Base-by-base conservation (phyloP, 2,113 vertebrate species). In the Paracanthobrama guichenoti region DNA sequence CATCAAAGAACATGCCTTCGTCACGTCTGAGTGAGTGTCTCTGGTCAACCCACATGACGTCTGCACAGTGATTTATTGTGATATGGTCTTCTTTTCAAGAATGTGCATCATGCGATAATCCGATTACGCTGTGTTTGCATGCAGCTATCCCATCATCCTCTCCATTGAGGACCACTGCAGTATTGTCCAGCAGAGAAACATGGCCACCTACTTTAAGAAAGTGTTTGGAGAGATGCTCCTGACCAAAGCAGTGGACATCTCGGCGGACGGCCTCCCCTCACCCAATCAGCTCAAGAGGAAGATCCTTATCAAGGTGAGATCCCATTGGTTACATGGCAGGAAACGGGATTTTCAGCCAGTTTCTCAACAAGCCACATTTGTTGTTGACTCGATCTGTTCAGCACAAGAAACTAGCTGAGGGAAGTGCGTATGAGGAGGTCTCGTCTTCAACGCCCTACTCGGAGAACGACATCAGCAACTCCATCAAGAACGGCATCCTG, bases 131-230 rank as follows among this genome's bases (percentile, higher is more conserved):
- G 42, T 77, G 64, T 85, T 35, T 73, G 55, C 46, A 98, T 50
- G 18, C 39, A 99, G 98, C 48, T 99, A 95, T 85, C 98, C 98
- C 0, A 93, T 99, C 88, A 97, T 99, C 90, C 92, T 99, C 62
- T 99, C 98, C 87, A 99, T 99, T 0, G 98, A 99, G 93, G 97
- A 99, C 90, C 98, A 99, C 92, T 99, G 98, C 88, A 99, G 98
- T 90, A 98, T 99, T 20, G 97, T 98, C 84, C 98, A 99, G 93
- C 98, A 99, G 93, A 96, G 98, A 86, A 98, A 96, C 89, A 99
- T 99, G 98, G 98, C 98, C 81, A 94, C 95, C 81, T 72, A 90
- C 87, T 99, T 99, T 89, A 98, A 95, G 93, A 99, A 97, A 84
- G 96, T 99, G 22, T 99, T 99, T 82, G 97, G 96, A 18, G 98